Percentiles rank a stretch among this genome's conserved stretches.
These are phyloP conservation scores for Dicyrtoma fusca DNA, from an alignment of 2,888 invertebrate species.

Conservation along the genomic window DNA sequence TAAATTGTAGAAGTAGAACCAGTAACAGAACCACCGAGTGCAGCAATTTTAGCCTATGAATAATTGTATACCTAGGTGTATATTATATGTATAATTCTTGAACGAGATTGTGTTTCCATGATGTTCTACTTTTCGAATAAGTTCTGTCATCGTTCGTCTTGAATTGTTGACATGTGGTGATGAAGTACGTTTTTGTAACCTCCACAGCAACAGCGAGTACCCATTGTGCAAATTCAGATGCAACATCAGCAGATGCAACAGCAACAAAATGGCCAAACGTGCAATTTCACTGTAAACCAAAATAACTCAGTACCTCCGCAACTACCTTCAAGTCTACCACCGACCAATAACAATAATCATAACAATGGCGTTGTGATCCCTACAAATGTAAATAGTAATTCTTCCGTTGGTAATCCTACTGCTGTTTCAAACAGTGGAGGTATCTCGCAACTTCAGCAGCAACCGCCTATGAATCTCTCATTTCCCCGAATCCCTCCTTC, in stretches of 20 bases:
- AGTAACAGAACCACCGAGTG: no score
- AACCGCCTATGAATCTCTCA: constrained; percentile 56
- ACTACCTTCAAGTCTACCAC: constrained; percentile 48
- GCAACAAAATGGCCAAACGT: constrained; percentile 22
- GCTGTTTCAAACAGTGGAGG: constrained; percentile 11
- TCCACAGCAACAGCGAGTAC: constrained; percentile 16
- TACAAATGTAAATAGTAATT: constrained; percentile 19
- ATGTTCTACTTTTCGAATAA: no score
- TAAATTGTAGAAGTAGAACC: no score
- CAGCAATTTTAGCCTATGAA: no score
- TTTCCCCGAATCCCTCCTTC: constrained; percentile 56
- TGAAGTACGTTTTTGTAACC: not conserved
- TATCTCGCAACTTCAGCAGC: constrained; percentile 39
- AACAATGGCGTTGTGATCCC: constrained; percentile 40
- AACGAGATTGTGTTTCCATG: no score
- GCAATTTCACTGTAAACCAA: constrained; percentile 28
- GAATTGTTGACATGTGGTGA: not conserved
- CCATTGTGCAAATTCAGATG: constrained; percentile 36
- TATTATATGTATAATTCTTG: no score
- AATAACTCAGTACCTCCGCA: constrained; percentile 40
- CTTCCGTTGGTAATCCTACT: constrained; percentile 30
- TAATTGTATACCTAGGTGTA: no score
- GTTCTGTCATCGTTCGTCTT: no score
- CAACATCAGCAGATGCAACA: constrained; percentile 32
- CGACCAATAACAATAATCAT: constrained; percentile 41